phyloP scores from a whole-genome alignment of 2,888 invertebrate species.

The Drosophila stalkeri region DNA sequence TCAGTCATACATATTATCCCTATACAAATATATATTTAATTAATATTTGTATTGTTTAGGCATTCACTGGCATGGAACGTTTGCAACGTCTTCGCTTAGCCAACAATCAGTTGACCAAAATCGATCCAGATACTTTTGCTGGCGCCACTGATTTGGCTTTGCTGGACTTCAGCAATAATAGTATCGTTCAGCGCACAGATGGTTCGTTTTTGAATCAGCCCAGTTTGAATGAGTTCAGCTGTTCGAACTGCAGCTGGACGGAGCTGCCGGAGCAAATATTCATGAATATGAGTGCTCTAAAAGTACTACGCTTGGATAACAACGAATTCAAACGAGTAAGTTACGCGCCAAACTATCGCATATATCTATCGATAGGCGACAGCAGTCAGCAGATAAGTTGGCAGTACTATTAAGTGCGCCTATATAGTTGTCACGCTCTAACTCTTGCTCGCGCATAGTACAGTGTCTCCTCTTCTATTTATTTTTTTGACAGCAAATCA shows the following conservation, averaged over 20 bases:
- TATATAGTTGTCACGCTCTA: slow-evolving; percentile 53
- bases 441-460: slow-evolving; percentile 29
- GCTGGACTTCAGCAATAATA: slow-evolving; percentile 84
- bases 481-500: slow-evolving; percentile 81
- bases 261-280: slow-evolving; percentile 83
- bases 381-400: slow-evolving; percentile 33
- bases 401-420: slow-evolving; percentile 35
- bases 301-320: slow-evolving; percentile 82
- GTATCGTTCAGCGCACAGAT: slow-evolving; percentile 77
- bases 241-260: slow-evolving; percentile 84
- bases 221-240: slow-evolving; percentile 79
- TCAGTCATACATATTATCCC: slow-evolving; percentile 26
- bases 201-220: slow-evolving; percentile 83
- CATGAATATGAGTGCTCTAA: slow-evolving; percentile 80
- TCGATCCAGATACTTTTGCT: slow-evolving; percentile 83
- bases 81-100: slow-evolving; percentile 83
- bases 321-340: slow-evolving; percentile 83
- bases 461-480: slow-evolving; percentile 29
- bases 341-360: slow-evolving; percentile 43
- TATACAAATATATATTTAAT: neutral
- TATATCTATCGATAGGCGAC: slow-evolving; percentile 46
- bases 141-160: slow-evolving; percentile 77
- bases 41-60: slow-evolving; percentile 63
- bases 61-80: slow-evolving; percentile 76
- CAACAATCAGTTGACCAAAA: slow-evolving; percentile 81